A percentile compares a stretch with the other conserved stretches of the same genome.
Evolutionary conservation across 2,113 vertebrate species (phyloP).

Genomic region (Microcebus jonahi): DNA sequence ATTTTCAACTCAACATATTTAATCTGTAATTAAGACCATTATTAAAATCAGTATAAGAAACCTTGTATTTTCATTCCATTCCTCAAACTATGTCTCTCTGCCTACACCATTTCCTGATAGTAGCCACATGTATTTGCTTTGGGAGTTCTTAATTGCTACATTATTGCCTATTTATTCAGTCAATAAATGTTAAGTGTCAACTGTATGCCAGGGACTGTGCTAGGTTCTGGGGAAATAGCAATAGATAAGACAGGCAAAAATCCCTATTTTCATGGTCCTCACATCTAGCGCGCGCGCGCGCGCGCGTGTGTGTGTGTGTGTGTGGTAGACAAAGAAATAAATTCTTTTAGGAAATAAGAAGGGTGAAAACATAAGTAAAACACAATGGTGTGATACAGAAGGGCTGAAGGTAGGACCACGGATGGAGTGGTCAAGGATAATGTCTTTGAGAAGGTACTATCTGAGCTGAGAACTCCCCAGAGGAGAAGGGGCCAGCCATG

Average conservation of each 20-base stretch:
- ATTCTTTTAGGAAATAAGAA: neutral
- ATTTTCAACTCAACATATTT: neutral
- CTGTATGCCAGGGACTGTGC: neutral
- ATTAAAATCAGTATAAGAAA: neutral
- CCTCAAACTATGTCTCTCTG: neutral
- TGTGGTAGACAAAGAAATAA: neutral
- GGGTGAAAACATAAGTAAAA: neutral
- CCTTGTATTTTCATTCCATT: neutral
- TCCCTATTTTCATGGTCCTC: neutral
- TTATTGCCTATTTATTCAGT: neutral
- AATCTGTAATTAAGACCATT: conserved; percentile 4
- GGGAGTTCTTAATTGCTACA: neutral
- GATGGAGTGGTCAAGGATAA: neutral
- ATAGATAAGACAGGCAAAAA: neutral
- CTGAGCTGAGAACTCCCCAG: neutral
- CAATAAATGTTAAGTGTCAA: neutral
- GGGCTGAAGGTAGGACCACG: neutral
- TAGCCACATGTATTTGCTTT: neutral
- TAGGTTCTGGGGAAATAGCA: neutral
- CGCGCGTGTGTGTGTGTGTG: no score
- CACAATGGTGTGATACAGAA: neutral
- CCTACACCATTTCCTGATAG: neutral
- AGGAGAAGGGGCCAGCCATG: neutral
- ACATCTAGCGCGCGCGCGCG: neutral
- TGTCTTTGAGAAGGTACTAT: neutral